Percentiles rank a stretch among this genome's conserved stretches.
phyloP scores from a whole-genome alignment of 2,888 invertebrate species.

The Hirtodrosophila confusa region DNA sequence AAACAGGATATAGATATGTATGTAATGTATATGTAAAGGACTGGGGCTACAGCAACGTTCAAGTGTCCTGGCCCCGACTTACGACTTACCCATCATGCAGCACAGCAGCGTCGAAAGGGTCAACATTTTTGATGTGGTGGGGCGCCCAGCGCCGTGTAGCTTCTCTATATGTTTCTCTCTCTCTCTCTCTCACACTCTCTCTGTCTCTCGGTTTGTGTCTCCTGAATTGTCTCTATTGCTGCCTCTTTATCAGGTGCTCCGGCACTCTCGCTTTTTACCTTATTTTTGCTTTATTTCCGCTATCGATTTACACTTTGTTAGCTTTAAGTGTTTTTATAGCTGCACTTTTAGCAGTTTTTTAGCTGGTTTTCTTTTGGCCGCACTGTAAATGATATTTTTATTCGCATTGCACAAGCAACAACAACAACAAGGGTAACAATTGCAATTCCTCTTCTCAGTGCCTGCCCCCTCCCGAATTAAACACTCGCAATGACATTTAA shows the following conservation, averaged over 20 bases:
- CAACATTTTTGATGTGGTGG: conserved; percentile 78
- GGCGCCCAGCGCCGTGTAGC: conserved; percentile 33
- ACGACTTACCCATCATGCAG: conserved; percentile 83
- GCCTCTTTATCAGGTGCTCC: conserved; percentile 14
- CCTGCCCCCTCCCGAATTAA: conserved; percentile 60
- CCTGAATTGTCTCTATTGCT: conserved; percentile 2
- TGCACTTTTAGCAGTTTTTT: conserved; percentile 38
- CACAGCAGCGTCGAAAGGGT: conserved; percentile 82
- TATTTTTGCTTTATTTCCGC: conserved; percentile 34
- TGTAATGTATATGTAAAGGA: conserved; percentile 2
- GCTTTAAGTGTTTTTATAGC: conserved; percentile 45
- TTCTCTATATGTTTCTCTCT: background rate
- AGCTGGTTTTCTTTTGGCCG: conserved; percentile 20
- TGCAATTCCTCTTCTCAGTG: conserved; percentile 11
- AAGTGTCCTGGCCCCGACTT: conserved; percentile 25
- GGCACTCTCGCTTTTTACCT: conserved; percentile 36
- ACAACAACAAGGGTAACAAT: conserved; percentile 13
- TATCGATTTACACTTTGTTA: conserved; percentile 61
- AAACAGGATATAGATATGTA: conserved; percentile 46
- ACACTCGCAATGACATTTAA: conserved; percentile 76
- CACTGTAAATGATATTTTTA: conserved; percentile 57
- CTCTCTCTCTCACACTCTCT: conserved; percentile 2
- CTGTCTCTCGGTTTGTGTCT: background rate
- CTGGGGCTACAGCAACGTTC: conserved; percentile 15
- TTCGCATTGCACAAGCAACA: conserved; percentile 21